Conservation (phyloP, 2,113 vertebrate species). For the Alethe diademata region DNA sequence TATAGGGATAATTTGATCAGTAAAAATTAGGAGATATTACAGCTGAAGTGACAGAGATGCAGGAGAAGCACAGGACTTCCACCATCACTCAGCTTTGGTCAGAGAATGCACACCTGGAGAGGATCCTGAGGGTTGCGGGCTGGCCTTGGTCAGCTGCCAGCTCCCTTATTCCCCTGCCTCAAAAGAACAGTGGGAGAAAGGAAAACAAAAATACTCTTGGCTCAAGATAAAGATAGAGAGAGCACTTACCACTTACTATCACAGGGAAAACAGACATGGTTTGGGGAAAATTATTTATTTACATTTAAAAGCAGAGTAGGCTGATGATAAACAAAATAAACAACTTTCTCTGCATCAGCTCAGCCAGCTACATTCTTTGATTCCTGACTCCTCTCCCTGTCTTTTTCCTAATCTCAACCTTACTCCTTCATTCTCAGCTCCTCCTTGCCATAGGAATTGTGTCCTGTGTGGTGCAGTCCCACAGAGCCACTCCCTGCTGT, state of each 20-base stretch:
- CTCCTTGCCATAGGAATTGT: background rate
- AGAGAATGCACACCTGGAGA: constrained; percentile 62
- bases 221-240: background rate
- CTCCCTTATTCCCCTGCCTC: background rate
- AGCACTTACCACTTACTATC: background rate
- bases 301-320: background rate
- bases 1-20: constrained; percentile 71
- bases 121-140: background rate
- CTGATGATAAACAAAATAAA: background rate
- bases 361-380: background rate
- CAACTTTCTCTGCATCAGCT: background rate
- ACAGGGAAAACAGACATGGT: background rate
- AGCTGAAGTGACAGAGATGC: constrained; percentile 73
- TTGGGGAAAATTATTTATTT: background rate
- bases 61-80: constrained; percentile 47
- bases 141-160: background rate
- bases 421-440: background rate
- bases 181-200: background rate
- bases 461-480: rapidly evolving
- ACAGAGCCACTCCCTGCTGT: rapidly evolving
- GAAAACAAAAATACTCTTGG: background rate
- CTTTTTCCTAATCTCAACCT: background rate
- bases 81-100: constrained; percentile 60
- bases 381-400: background rate
- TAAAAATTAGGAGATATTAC: constrained; percentile 75